These are phyloP conservation scores for Altica lythri DNA, from an alignment of 2,888 invertebrate species.

Conservation along the genomic window DNA sequence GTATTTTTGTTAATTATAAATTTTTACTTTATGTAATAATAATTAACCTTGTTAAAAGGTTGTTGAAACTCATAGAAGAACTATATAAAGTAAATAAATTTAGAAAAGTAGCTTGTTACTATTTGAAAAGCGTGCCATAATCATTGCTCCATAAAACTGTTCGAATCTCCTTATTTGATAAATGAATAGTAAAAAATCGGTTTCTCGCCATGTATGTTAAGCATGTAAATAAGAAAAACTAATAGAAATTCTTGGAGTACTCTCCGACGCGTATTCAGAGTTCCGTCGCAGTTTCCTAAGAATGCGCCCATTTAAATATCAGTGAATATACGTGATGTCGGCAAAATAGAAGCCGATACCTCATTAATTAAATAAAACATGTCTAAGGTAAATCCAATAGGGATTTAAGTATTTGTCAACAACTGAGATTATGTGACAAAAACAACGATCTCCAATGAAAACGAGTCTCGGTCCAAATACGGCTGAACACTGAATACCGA, in stretches of 20 bases:
- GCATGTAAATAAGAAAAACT: conserved; percentile 24
- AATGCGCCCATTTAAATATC: conserved; percentile 49
- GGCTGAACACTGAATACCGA: conserved; percentile 52
- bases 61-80: too few relatives aligned
- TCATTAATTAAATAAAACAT: conserved; percentile 55
- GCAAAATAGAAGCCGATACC: conserved; percentile 48
- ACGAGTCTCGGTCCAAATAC: conserved; percentile 50
- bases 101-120: neutral
- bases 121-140: conserved; percentile 11
- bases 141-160: conserved; percentile 16
- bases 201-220: conserved; percentile 19
- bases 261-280: conserved; percentile 40
- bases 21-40: too few relatives aligned
- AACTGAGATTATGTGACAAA: conserved; percentile 55
- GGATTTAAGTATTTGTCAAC: conserved; percentile 55
- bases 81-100: too few relatives aligned
- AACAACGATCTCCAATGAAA: conserved; percentile 51
- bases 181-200: conserved; percentile 13
- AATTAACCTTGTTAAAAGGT: too few relatives aligned
- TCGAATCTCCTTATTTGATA: conserved; percentile 3
- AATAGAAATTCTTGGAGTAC: conserved; percentile 38
- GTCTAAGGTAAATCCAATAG: conserved; percentile 52
- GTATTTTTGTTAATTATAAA: too few relatives aligned
- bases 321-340: conserved; percentile 48
- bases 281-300: conserved; percentile 32